These are phyloP conservation scores for Tenrec ecaudatus DNA, from an alignment of 2,113 vertebrate genomes.

Conservation along the genomic window DNA sequence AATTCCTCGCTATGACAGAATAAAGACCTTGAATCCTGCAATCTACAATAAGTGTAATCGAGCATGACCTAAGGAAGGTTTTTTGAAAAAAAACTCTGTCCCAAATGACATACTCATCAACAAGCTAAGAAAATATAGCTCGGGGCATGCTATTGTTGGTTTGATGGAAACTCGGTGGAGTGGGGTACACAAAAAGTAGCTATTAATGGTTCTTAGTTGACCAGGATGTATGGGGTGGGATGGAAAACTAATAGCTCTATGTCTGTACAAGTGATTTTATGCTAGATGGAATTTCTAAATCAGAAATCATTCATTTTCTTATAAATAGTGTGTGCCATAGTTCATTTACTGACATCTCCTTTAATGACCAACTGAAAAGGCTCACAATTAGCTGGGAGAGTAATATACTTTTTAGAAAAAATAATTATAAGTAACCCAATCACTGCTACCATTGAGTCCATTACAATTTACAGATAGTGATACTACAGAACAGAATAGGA, in stretches of 20 bases:
- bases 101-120: slow-evolving; percentile 32
- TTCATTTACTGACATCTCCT: neutral
- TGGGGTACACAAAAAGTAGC: neutral
- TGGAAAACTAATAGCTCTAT: neutral
- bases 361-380: neutral
- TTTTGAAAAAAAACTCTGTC: slow-evolving; percentile 39
- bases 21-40: slow-evolving; percentile 61
- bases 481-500: neutral
- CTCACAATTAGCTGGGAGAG: neutral
- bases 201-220: slow-evolving; percentile 44
- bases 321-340: neutral
- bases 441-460: neutral
- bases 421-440: neutral
- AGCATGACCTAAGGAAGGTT: slow-evolving; percentile 59
- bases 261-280: neutral
- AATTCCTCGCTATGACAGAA: slow-evolving; percentile 53
- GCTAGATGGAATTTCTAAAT: neutral
- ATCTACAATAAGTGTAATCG: slow-evolving; percentile 49
- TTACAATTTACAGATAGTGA: neutral
- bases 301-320: slow-evolving; percentile 12
- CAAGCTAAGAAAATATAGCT: slow-evolving; percentile 53
- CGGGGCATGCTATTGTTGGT: neutral
- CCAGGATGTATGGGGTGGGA: neutral
- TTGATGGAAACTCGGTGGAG: slow-evolving; percentile 12
- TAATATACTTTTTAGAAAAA: neutral